A percentile compares a stretch with the other conserved stretches of the same genome.
phyloP scores from a whole-genome alignment of 2,888 invertebrate genomes.

The Siphlonurus alternatus region DNA sequence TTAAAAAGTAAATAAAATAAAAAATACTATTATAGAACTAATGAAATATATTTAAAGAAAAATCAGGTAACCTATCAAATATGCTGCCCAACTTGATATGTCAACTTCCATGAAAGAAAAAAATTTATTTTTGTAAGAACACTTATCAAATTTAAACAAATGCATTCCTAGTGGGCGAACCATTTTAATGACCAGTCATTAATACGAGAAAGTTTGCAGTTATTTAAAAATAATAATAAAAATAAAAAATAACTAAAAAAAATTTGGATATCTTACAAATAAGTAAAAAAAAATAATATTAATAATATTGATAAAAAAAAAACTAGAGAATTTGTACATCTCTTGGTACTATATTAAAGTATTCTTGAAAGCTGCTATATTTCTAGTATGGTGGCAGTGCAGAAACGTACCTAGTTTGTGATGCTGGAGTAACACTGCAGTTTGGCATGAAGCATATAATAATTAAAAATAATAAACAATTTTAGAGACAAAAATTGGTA shows the following conservation, averaged over 20 bases:
- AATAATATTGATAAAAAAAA: too few relatives aligned
- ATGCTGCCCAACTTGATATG: conserved; percentile 18
- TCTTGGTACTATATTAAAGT: conserved; percentile 14
- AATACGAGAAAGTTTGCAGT: conserved; percentile 13
- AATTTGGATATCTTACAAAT: conserved; percentile 14
- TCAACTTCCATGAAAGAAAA: conserved; percentile 18
- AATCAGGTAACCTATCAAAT: conserved; percentile 18
- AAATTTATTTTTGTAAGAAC: conserved; percentile 19
- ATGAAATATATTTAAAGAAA: conserved; percentile 8
- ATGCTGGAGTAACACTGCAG: background rate
- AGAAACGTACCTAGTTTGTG: background rate
- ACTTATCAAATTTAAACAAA: conserved; percentile 17
- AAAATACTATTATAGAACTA: conserved; percentile 14
- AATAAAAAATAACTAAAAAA: background rate
- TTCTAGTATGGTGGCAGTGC: background rate
- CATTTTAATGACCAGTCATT: conserved; percentile 17
- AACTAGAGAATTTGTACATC: conserved; percentile 7
- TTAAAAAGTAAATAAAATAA: conserved; percentile 16
- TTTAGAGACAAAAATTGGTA: too few relatives aligned
- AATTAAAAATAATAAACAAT: too few relatives aligned
- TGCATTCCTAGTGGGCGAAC: conserved; percentile 18
- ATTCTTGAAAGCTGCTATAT: conserved; percentile 15
- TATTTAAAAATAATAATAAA: conserved; percentile 14
- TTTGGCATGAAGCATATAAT: too few relatives aligned
- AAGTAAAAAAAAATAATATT: too few relatives aligned